Evolutionary conservation across 2,888 invertebrate genomes (phyloP).

Genomic region (Archaeoteleia sp.): DNA sequence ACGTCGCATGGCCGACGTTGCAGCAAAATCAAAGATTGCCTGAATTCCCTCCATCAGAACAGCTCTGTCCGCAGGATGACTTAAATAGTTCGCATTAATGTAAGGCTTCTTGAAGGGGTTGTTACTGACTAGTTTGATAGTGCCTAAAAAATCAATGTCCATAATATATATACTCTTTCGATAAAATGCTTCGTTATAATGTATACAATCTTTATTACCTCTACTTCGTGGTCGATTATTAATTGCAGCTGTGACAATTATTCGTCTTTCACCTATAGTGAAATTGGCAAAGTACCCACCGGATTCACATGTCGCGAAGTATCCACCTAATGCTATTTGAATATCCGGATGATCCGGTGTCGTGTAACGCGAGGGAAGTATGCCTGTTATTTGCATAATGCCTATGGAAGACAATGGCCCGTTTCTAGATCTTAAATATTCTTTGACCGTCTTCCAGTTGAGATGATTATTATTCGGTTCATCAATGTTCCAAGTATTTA

Average conservation of each 20-base stretch:
- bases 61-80: constrained; percentile 80
- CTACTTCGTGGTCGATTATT: constrained; percentile 81
- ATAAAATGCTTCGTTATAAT: no score
- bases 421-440: constrained; percentile 79
- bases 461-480: constrained; percentile 77
- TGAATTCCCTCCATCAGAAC: constrained; percentile 80
- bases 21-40: constrained; percentile 78
- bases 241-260: constrained; percentile 77
- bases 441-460: constrained; percentile 79
- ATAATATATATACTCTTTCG: no score
- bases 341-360: constrained; percentile 79
- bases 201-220: no score
- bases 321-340: constrained; percentile 82
- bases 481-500: constrained; percentile 77
- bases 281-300: constrained; percentile 74
- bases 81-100: constrained; percentile 87
- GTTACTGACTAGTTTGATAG: constrained; percentile 77
- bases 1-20: constrained; percentile 76
- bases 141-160: constrained; percentile 58
- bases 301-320: constrained; percentile 78
- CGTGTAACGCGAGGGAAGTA: constrained; percentile 79
- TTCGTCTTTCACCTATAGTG: constrained; percentile 65
- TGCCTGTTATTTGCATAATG: constrained; percentile 80
- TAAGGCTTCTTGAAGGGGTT: constrained; percentile 83
- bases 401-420: constrained; percentile 82